phyloP scores from a whole-genome alignment of 2,888 invertebrate genomes.

The Deroplatys truncata region DNA sequence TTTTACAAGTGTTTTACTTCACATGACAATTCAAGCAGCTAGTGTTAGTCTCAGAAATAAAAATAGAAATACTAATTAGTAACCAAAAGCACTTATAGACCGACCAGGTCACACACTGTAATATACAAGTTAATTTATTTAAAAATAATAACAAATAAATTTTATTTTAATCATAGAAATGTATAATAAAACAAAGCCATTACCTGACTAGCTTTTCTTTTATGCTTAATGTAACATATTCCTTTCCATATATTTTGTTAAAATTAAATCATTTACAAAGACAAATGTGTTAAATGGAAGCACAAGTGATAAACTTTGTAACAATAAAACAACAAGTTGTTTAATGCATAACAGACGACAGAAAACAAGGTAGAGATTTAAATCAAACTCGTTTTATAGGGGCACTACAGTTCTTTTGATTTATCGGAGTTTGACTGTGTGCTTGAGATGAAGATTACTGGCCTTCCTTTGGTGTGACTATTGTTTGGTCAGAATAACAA shows the following conservation, averaged over 20 bases:
- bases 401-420: neutral
- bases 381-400: too few relatives aligned
- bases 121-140: neutral
- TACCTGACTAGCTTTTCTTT: neutral
- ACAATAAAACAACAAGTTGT: neutral
- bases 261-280: neutral
- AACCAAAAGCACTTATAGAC: neutral
- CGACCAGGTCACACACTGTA: neutral
- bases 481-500: neutral
- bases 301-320: neutral
- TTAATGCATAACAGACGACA: neutral
- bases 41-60: neutral
- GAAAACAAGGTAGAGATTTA: neutral
- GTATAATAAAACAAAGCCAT: neutral
- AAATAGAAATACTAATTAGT: neutral
- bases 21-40: neutral
- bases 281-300: neutral
- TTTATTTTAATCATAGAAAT: neutral
- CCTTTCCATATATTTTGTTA: neutral
- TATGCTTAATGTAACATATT: neutral
- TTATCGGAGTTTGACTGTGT: neutral
- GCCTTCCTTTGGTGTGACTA: neutral
- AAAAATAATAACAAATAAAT: neutral
- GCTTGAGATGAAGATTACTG: neutral
- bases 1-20: neutral